Evolutionary conservation across 1,140 invertebrate genomes (phyloP).

Genomic region (Drosophila hydei): DNA sequence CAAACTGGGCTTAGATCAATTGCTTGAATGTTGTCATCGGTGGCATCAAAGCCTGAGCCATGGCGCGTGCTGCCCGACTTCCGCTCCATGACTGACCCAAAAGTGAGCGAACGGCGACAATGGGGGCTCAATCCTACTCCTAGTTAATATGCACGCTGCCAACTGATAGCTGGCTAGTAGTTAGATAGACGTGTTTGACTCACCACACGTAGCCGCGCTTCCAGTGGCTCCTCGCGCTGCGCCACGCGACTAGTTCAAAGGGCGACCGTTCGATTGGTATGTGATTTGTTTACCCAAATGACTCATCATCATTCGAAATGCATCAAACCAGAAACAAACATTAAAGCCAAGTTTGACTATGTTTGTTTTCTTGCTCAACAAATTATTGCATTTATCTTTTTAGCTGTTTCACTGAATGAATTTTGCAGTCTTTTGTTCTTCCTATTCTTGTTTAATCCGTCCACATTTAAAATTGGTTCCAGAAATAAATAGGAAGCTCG

Average conservation of each 20-base stretch:
- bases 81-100: constrained; percentile 52
- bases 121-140: constrained; percentile 8
- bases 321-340: neutral
- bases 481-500: too few species aligned
- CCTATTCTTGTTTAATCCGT: too few species aligned
- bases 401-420: too few species aligned
- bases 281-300: constrained; percentile 54
- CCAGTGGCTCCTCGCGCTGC: constrained; percentile 21
- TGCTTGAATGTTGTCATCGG: constrained; percentile 20
- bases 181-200: constrained; percentile 68
- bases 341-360: too few species aligned
- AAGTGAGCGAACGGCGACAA: constrained; percentile 32
- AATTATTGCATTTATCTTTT: too few species aligned
- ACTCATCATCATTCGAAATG: constrained; percentile 56
- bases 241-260: constrained; percentile 74
- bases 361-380: too few species aligned
- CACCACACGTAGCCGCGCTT: constrained; percentile 53
- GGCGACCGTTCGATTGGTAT: constrained; percentile 47
- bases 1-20: constrained; percentile 4
- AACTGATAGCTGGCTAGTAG: constrained; percentile 52
- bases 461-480: too few species aligned
- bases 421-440: too few species aligned
- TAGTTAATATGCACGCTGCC: constrained; percentile 73
- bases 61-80: constrained; percentile 73
- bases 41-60: constrained; percentile 49